Evolutionary conservation across 2,888 invertebrate species (phyloP), one percentile per base, ranked within the genome.

Genomic region (Eristalinus sepulchralis): DNA sequence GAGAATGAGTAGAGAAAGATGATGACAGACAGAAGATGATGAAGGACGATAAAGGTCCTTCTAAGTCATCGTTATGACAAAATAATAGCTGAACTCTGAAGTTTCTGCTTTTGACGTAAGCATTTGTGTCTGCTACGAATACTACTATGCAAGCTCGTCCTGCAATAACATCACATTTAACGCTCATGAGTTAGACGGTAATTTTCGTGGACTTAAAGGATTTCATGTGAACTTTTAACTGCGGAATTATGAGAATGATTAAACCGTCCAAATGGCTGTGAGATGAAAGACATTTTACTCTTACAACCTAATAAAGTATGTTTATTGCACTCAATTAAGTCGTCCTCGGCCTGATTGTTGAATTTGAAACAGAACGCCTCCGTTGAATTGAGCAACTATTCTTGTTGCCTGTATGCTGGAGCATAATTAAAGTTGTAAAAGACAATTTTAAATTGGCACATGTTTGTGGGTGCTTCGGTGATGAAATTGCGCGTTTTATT

Each of bases 11-110:
- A 5, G 27, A 27, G 27, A 27, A 27, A 27, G 27, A 27, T 27
- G 20, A 9, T 27, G 27, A 36, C 20, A 31, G 31, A 57, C 11
- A 20, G 8, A n/a, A n/a, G 47, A 60, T 66, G 60, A 80, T 60
- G 60, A 60, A 66, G 72, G 55, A 64, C 68, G 62, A 66, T 75
- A 79, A 63, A 66, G 75, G 20, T 59, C 64, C 17, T 47, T 17
- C 10, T 22, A 68, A 63, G 59, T 55, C 68, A 11, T n/a, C 63
- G 36, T 60, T 70, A 83, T 83, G 68, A 53, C 31, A 60, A 70
- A 71, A 70, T 75, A 79, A 75, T 79, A 67, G 39, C 17, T 27
- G 36, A 60, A 34, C 66, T 57, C 11, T 66, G 53, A 55, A 63
- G 47, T n/a, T 66, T 55, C 4, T 13, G 27, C 39, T 36, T 20